Evolutionary conservation across 2,888 invertebrate species (phyloP).

Genomic region (Yponomeuta evonymella): DNA sequence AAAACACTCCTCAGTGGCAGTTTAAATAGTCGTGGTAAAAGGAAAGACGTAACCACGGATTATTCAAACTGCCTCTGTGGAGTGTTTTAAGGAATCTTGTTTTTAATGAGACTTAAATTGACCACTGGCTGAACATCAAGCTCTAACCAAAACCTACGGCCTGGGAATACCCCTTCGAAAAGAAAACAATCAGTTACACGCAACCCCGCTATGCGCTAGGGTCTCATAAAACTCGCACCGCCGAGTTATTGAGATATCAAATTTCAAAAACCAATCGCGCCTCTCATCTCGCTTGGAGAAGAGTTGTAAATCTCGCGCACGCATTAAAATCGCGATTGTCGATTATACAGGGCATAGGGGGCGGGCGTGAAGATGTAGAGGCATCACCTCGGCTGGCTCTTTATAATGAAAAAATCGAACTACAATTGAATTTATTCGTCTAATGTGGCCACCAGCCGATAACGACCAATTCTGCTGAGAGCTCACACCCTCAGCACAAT

Average conservation of each 20-base stretch:
- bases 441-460: no score
- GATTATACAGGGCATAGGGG: conserved; percentile 68
- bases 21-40: no score
- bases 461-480: no score
- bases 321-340: conserved; percentile 75
- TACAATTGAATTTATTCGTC: no score
- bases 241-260: conserved; percentile 66
- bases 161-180: not conserved
- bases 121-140: no score
- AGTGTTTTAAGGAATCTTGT: no score
- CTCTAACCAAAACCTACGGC: not conserved
- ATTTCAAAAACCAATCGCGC: conserved; percentile 67
- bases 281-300: conserved; percentile 41
- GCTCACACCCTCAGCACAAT: no score
- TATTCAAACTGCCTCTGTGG: no score
- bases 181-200: conserved; percentile 11
- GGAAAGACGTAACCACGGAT: no score
- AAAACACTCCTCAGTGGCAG: no score
- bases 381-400: not conserved
- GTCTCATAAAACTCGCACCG: conserved; percentile 54
- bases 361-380: not conserved
- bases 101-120: no score
- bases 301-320: conserved; percentile 59
- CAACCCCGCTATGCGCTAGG: conserved; percentile 42
- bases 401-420: not conserved